Evolutionary conservation across 2,888 invertebrate genomes (phyloP).

Genomic region (Heteromurus nitidus): DNA sequence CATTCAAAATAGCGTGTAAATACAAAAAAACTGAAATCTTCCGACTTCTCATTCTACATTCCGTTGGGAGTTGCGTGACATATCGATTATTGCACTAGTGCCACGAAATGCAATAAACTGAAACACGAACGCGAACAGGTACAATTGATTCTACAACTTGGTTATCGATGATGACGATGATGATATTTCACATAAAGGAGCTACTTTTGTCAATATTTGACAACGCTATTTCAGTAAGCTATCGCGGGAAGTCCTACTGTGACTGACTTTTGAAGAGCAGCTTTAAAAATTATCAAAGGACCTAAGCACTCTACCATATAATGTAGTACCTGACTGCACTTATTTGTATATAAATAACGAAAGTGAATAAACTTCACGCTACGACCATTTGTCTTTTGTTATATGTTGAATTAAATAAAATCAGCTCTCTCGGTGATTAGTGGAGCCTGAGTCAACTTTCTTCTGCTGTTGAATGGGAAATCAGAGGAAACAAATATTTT

Average conservation of each 20-base stretch:
- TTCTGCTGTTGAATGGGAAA: constrained; percentile 29
- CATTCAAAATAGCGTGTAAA: background rate
- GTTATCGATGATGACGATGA: background rate
- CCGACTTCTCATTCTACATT: background rate
- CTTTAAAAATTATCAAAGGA: too few relatives aligned
- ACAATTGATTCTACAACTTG: background rate
- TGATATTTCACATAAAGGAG: background rate
- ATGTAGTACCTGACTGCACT: background rate
- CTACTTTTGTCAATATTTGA: background rate
- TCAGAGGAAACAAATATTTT: constrained; percentile 15
- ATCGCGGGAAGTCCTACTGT: background rate
- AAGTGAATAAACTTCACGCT: constrained; percentile 27
- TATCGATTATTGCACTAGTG: background rate
- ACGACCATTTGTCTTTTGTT: constrained; percentile 61
- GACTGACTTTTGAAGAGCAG: background rate
- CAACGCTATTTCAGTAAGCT: background rate
- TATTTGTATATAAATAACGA: constrained; percentile 30
- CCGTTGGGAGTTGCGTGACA: background rate
- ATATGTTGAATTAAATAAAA: constrained; percentile 49
- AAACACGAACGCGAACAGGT: constrained; percentile 27
- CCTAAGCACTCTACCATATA: background rate
- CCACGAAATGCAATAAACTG: background rate
- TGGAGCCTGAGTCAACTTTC: constrained; percentile 57
- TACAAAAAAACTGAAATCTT: background rate
- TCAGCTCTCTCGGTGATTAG: constrained; percentile 63